These are phyloP conservation scores for Acanthopagrus latus DNA, from an alignment of 2,797 vertebrate species.

Conservation along the genomic window DNA sequence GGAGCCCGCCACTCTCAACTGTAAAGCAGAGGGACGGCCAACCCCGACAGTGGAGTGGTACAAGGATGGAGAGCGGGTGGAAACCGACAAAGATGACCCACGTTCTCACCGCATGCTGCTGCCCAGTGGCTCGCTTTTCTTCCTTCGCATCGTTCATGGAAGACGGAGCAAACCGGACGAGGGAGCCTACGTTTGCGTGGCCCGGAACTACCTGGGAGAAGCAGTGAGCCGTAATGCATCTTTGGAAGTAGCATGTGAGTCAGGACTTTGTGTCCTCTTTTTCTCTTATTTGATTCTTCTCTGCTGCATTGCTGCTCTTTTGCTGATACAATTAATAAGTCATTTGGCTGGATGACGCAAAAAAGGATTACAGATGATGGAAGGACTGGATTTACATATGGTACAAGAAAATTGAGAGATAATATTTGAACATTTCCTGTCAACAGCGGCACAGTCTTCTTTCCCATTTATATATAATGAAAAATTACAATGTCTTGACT, in stretches of 20 bases:
- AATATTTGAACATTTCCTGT: conserved; percentile 31
- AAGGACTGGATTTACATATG: conserved; percentile 52
- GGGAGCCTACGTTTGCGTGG: conserved; percentile 96
- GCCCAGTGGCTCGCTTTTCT: conserved; percentile 97
- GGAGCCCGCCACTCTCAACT: conserved; percentile 98
- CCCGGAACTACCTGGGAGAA: conserved; percentile 98
- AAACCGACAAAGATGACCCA: conserved; percentile 96
- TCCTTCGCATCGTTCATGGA: conserved; percentile 96
- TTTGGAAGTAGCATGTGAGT: conserved; percentile 99
- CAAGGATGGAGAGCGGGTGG: conserved; percentile 97
- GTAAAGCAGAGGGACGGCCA: conserved; percentile 96
- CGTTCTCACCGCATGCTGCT: conserved; percentile 98
- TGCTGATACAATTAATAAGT: background rate
- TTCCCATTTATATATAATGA: conserved; percentile 45
- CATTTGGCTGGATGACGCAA: background rate
- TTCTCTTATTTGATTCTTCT: background rate
- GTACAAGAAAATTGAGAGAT: conserved; percentile 14
- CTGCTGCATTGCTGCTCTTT: conserved; percentile 4
- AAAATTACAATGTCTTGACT: conserved; percentile 40
- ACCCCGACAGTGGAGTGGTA: conserved; percentile 98
- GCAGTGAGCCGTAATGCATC: conserved; percentile 98
- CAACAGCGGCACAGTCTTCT: conserved; percentile 30
- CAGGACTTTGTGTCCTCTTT: background rate
- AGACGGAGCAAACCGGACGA: conserved; percentile 98
- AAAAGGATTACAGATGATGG: conserved; percentile 13